These are phyloP conservation scores for Rhincodon typus DNA, from an alignment of 2,797 vertebrate genomes.

Conservation along the genomic window DNA sequence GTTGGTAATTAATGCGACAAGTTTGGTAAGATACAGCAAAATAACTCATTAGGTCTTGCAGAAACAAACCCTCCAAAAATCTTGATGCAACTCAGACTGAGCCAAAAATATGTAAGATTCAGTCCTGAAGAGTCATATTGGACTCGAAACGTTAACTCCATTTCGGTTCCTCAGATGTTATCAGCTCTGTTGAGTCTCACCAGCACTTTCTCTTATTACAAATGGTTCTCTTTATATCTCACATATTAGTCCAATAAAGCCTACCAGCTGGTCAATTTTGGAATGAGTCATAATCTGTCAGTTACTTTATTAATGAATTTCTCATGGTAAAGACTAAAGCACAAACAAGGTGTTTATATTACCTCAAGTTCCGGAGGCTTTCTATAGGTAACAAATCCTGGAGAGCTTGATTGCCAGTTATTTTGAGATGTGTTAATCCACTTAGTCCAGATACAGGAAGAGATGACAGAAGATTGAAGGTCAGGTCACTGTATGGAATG, in stretches of 20 bases:
- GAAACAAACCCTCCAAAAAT: too few species aligned
- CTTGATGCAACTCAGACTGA: too few species aligned
- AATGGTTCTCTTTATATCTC: background rate
- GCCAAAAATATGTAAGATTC: too few species aligned
- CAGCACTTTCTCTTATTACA: too few species aligned
- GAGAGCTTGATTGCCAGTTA: constrained; percentile 80
- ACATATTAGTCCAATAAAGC: background rate
- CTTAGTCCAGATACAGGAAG: constrained; percentile 78
- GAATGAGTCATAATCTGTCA: background rate
- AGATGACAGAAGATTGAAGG: constrained; percentile 79
- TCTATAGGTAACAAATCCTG: constrained; percentile 75
- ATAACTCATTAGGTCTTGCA: too few species aligned
- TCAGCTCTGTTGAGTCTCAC: too few species aligned
- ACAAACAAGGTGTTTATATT: constrained; percentile 42
- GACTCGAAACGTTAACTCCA: too few species aligned
- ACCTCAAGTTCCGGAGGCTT: constrained; percentile 82
- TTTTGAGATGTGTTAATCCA: constrained; percentile 83
- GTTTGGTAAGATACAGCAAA: too few species aligned
- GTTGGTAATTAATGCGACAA: too few species aligned
- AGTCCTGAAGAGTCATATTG: too few species aligned
- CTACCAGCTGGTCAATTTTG: background rate
- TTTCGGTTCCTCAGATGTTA: too few species aligned
- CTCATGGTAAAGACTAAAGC: background rate
- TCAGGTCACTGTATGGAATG: constrained; percentile 74
- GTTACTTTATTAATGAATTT: background rate